A percentile compares a stretch with the other conserved stretches of the same genome.
phyloP scores from a whole-genome alignment of 2,888 invertebrate species.

The Punctoribates punctum region DNA sequence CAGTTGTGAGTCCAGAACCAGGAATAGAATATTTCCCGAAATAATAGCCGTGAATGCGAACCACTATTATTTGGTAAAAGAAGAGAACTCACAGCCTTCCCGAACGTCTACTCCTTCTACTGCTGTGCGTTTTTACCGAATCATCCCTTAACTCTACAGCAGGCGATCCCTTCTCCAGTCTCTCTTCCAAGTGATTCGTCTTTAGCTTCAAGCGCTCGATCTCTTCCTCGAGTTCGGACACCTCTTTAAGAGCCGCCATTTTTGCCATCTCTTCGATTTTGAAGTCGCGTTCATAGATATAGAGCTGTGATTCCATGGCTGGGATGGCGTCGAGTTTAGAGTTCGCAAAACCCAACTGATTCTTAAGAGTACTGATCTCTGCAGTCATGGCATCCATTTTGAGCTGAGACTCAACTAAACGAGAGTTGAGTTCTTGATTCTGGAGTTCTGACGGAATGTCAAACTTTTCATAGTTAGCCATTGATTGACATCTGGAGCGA shows the following conservation, averaged over 20 bases:
- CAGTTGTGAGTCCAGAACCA: background rate
- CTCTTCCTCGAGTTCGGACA: constrained; percentile 15
- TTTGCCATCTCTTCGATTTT: constrained; percentile 12
- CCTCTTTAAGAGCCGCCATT: constrained; percentile 19
- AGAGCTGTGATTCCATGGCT: background rate
- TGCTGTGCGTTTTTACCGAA: background rate
- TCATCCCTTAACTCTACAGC: background rate
- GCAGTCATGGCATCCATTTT: constrained; percentile 17
- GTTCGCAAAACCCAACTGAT: background rate
- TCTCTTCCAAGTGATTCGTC: background rate
- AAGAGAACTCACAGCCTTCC: constrained; percentile 25
- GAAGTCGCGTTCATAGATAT: background rate
- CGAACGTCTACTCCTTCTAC: background rate
- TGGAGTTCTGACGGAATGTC: background rate
- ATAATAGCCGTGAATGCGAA: background rate
- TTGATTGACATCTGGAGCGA: background rate
- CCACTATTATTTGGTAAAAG: background rate
- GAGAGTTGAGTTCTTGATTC: background rate
- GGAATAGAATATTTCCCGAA: background rate
- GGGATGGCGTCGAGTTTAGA: background rate
- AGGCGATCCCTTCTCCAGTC: background rate
- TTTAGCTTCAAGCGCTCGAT: background rate
- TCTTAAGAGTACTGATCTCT: background rate
- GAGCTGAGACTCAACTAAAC: background rate
- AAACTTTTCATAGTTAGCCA: constrained; percentile 13